Evolutionary conservation across 2,113 vertebrate species (phyloP).

Genomic region (Lycaon pictus): DNA sequence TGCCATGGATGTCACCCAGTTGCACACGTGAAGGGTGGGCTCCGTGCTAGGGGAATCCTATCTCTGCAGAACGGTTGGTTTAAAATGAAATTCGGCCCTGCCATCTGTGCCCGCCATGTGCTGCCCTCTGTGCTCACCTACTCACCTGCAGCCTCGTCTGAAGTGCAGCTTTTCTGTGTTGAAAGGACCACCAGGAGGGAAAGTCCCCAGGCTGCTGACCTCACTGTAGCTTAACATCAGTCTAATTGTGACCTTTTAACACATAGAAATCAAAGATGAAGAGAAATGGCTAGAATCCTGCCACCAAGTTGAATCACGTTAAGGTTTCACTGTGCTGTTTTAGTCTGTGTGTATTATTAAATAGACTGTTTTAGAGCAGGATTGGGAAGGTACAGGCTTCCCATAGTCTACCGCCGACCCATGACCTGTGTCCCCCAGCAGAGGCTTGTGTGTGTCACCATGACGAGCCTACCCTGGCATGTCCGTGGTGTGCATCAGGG

Average conservation of each 20-base stretch:
- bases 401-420: background rate
- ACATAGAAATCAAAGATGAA: background rate
- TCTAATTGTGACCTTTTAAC: background rate
- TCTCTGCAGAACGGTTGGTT: background rate
- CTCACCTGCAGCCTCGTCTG: background rate
- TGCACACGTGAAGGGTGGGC: background rate
- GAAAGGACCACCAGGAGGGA: background rate
- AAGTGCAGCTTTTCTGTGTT: too few species aligned
- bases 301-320: too few species aligned
- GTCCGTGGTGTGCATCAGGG: too few species aligned
- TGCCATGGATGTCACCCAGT: rapidly evolving
- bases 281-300: background rate
- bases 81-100: background rate
- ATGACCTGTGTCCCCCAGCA: background rate
- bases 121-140: too few species aligned
- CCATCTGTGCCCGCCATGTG: background rate
- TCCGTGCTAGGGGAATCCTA: background rate
- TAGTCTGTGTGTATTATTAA: too few species aligned
- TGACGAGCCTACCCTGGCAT: rapidly evolving
- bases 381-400: background rate
- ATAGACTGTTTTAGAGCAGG: background rate
- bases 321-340: background rate
- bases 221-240: too few species aligned
- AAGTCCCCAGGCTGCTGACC: too few species aligned
- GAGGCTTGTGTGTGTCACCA: background rate